Percentiles rank a stretch among this genome's conserved stretches.
Conservation (phyloP, 2,888 invertebrate species). For the Macrophya alboannulata region DNA sequence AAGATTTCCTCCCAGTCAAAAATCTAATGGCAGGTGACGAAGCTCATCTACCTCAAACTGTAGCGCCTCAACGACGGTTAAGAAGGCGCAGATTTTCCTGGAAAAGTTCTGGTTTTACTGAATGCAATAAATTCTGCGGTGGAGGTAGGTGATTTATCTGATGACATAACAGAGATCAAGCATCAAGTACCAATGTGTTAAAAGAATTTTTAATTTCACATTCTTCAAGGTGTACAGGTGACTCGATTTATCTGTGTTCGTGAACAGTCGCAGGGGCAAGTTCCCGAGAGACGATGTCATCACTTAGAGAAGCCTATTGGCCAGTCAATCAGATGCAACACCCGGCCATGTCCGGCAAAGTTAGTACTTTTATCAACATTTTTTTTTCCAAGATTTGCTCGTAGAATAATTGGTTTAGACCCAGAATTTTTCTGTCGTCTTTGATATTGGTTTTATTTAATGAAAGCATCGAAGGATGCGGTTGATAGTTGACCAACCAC, state of each 20-base stretch:
- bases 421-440: background rate
- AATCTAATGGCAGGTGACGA: constrained; percentile 61
- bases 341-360: constrained; percentile 90
- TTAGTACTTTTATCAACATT: constrained; percentile 61
- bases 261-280: constrained; percentile 83
- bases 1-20: background rate
- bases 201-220: background rate
- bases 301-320: constrained; percentile 83
- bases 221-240: constrained; percentile 83
- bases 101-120: constrained; percentile 90
- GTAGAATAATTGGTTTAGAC: background rate
- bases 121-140: constrained; percentile 91
- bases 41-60: constrained; percentile 59
- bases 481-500: background rate
- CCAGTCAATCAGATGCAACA: constrained; percentile 85
- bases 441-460: background rate
- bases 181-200: background rate
- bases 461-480: background rate
- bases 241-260: constrained; percentile 88
- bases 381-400: background rate
- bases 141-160: constrained; percentile 83
- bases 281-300: constrained; percentile 85
- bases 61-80: constrained; percentile 63
- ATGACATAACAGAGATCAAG: background rate
- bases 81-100: constrained; percentile 85